A percentile compares a stretch with the other conserved stretches of the same genome.
Conservation (phyloP, 2,113 vertebrate genomes). For the Perca schrenkii region DNA sequence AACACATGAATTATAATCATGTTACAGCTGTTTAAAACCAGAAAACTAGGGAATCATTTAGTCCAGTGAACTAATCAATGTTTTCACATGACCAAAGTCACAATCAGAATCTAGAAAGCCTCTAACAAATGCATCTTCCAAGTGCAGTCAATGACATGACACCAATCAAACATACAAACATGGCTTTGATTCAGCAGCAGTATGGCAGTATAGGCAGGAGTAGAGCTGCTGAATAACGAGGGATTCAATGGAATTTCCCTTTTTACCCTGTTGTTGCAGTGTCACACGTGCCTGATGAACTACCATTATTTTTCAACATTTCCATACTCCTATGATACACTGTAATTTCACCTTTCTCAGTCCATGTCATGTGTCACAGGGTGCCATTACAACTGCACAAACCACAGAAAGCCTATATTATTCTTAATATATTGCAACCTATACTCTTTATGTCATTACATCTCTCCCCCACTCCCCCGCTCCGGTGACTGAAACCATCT, state of each 20-base stretch:
- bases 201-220: background rate
- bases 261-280: slow-evolving; percentile 3
- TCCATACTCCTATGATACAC: slow-evolving; percentile 40
- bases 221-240: background rate
- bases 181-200: background rate
- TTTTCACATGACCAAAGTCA: background rate
- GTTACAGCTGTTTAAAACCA: background rate
- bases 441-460: slow-evolving; percentile 77
- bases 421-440: slow-evolving; percentile 76
- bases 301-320: slow-evolving; percentile 49
- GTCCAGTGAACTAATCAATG: background rate
- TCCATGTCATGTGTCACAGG: slow-evolving; percentile 39
- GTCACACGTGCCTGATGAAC: slow-evolving; percentile 8
- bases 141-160: background rate
- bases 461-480: slow-evolving; percentile 50
- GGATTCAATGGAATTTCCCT: slow-evolving; percentile 12
- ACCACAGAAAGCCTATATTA: slow-evolving; percentile 65
- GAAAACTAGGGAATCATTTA: background rate
- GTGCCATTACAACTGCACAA: slow-evolving; percentile 40
- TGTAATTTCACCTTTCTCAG: slow-evolving; percentile 65
- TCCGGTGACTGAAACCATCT: slow-evolving; percentile 77
- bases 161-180: background rate
- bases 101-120: background rate
- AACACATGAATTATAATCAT: background rate
- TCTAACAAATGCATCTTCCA: background rate